Percentiles rank a stretch among this genome's conserved stretches.
phyloP scores from a whole-genome alignment of 2,888 invertebrate genomes.

The Alloplasta piceator region DNA sequence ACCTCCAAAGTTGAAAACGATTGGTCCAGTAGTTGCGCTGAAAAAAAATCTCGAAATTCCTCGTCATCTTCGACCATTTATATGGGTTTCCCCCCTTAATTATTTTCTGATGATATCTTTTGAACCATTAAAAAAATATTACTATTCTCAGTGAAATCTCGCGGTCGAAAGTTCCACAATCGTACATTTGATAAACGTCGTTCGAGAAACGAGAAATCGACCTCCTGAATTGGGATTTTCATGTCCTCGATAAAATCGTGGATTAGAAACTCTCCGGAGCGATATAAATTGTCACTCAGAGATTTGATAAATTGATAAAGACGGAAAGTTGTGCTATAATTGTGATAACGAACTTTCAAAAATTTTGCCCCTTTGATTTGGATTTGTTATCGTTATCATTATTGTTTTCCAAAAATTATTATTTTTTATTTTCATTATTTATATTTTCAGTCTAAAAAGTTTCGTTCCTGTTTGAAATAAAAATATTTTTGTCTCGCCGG shows the following conservation, averaged over 20 bases:
- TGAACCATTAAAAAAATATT: constrained; percentile 1
- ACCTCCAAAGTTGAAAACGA: too few species aligned
- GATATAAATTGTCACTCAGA: constrained; percentile 14
- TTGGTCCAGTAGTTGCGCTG: too few species aligned
- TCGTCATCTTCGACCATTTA: too few species aligned
- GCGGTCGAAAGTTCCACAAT: background rate
- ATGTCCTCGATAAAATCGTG: constrained; percentile 45
- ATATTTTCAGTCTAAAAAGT: background rate
- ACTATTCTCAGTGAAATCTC: background rate
- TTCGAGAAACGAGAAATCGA: constrained; percentile 42
- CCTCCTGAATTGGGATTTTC: constrained; percentile 9
- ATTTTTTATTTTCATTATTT: background rate
- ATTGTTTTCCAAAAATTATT: background rate
- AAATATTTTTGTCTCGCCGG: too few species aligned
- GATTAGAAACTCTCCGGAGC: constrained; percentile 34
- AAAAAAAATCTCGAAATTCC: too few species aligned
- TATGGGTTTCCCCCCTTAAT: too few species aligned
- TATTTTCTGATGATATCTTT: background rate
- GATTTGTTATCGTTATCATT: background rate
- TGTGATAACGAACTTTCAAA: too few species aligned
- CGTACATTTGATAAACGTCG: background rate
- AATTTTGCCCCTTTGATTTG: background rate
- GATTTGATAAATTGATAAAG: constrained; percentile 25
- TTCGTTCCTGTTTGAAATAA: too few species aligned
- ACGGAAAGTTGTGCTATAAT: constrained; percentile 19